These are phyloP conservation scores for Drosophila fuyamai DNA, from an alignment of 1,140 invertebrate species.

Conservation along the genomic window DNA sequence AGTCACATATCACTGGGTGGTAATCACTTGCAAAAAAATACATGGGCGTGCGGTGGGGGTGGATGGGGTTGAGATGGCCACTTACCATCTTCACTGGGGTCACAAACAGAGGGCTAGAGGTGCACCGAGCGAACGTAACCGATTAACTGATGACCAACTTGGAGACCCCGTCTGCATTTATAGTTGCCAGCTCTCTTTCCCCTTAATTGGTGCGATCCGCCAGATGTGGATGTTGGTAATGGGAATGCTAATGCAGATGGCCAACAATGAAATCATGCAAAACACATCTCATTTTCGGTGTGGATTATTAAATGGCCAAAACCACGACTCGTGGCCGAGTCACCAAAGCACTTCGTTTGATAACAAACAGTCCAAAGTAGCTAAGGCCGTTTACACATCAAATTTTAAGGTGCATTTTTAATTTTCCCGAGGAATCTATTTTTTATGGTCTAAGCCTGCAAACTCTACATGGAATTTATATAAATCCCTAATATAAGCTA, in stretches of 20 bases:
- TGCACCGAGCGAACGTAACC: conserved; percentile 68
- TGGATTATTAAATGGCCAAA: conserved; percentile 60
- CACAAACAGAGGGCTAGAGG: conserved; percentile 43
- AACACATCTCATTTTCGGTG: conserved; percentile 60
- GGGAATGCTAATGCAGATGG: conserved; percentile 64
- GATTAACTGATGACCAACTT: conserved; percentile 65
- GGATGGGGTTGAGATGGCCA: conserved; percentile 4
- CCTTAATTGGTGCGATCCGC: conserved; percentile 44
- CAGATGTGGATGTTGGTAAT: conserved; percentile 9
- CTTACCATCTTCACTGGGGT: conserved; percentile 73
- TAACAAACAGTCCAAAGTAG: conserved; percentile 1
- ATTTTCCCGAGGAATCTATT: conserved; percentile 17
- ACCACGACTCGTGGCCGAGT: conserved; percentile 4
- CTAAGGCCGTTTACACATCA: conserved; percentile 3
- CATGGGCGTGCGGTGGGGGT: neutral
- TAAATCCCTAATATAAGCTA: neutral
- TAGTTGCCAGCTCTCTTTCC: conserved; percentile 39
- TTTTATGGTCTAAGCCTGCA: neutral
- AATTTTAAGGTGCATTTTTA: conserved; percentile 29
- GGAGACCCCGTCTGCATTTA: conserved; percentile 55
- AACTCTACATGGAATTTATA: neutral
- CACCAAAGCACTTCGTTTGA: neutral
- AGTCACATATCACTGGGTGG: neutral
- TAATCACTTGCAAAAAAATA: conserved; percentile 24
- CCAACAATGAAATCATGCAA: conserved; percentile 74